A percentile compares a stretch with the other conserved stretches of the same genome.
Evolutionary conservation across 2,797 vertebrate genomes (phyloP).

Genomic region (Dipus sagitta): DNA sequence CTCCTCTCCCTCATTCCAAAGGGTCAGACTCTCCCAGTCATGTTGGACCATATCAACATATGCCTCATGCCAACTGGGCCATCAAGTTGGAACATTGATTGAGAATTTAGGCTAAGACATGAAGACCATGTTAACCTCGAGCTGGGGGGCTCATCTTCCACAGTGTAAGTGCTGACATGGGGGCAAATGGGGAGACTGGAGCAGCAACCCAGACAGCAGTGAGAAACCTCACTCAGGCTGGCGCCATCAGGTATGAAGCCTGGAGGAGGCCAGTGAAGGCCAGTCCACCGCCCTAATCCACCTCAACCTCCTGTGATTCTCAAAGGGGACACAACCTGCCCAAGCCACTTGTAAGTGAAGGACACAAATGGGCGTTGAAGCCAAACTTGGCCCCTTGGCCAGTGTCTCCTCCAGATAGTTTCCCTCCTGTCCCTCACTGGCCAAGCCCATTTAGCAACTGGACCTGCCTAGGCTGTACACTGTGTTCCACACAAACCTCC

Average conservation of each 20-base stretch:
- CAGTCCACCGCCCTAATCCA: not conserved
- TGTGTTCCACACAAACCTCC: conserved; percentile 53
- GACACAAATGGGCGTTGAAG: not conserved
- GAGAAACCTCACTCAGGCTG: not conserved
- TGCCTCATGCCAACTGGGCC: not conserved
- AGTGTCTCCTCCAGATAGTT: not conserved
- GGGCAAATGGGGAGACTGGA: not conserved
- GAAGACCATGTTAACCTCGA: not conserved
- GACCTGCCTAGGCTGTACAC: not conserved
- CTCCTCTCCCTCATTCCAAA: not conserved
- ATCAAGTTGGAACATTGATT: not conserved
- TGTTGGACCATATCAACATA: too few species aligned
- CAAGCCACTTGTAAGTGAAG: not conserved
- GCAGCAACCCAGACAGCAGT: not conserved
- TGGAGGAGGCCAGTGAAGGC: not conserved
- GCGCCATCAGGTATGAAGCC: not conserved
- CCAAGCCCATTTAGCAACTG: conserved; percentile 12
- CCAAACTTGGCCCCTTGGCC: not conserved
- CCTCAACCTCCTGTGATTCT: not conserved
- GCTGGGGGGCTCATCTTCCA: not conserved
- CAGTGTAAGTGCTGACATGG: rapidly evolving
- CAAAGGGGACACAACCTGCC: not conserved
- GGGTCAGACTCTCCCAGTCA: not conserved
- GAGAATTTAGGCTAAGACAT: not conserved
- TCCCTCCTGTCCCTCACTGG: not conserved